A percentile compares a stretch with the other conserved stretches of the same genome.
phyloP scores from a whole-genome alignment of 1,140 invertebrate species.

The Drosophila takahashii region DNA sequence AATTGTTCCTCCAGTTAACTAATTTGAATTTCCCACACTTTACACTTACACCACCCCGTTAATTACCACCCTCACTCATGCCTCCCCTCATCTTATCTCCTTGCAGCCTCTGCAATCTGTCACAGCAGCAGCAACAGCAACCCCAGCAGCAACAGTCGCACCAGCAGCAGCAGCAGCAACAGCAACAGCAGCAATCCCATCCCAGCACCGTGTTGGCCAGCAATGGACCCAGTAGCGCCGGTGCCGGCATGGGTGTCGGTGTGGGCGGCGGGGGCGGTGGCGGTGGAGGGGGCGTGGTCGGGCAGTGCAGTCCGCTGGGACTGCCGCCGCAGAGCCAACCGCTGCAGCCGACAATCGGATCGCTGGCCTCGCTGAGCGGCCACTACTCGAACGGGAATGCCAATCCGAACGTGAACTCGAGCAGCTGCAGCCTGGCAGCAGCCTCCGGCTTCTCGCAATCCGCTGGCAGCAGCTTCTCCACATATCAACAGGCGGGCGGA shows the following conservation, averaged over 20 bases:
- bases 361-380: constrained; percentile 62
- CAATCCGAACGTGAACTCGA: constrained; percentile 48
- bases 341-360: constrained; percentile 74
- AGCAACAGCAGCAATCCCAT: constrained; percentile 59
- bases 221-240: constrained; percentile 77
- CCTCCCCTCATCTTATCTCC: neutral
- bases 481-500: constrained; percentile 73
- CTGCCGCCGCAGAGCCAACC: constrained; percentile 79
- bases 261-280: constrained; percentile 41
- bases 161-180: constrained; percentile 60
- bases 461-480: constrained; percentile 79
- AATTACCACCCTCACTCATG: neutral
- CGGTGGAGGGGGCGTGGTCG: constrained; percentile 51
- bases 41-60: neutral
- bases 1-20: neutral
- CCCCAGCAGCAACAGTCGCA: constrained; percentile 52
- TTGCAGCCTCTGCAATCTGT: constrained; percentile 70
- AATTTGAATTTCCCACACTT: neutral
- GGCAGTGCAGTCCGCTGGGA: constrained; percentile 71
- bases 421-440: constrained; percentile 67
- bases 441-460: constrained; percentile 68
- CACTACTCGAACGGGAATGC: constrained; percentile 53
- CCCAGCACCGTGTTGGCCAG: constrained; percentile 75
- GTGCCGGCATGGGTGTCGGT: constrained; percentile 69
- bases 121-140: constrained; percentile 51